Percentiles rank a stretch among this genome's conserved stretches.
phyloP scores from a whole-genome alignment of 1,140 invertebrate species.

The Lepidurus packardi region DNA sequence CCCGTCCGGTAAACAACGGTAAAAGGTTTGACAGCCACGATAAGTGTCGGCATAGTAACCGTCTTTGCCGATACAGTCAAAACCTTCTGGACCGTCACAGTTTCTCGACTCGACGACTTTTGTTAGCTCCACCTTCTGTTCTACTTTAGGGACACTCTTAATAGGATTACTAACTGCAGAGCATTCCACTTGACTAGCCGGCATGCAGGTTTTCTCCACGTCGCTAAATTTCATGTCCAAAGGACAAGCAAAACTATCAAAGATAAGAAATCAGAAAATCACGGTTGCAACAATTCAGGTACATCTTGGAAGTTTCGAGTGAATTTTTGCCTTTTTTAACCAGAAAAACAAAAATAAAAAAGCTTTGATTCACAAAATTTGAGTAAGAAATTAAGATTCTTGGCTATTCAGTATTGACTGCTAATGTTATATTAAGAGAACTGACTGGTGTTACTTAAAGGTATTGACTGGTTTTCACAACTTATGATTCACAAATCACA shows the following conservation, averaged over 20 bases:
- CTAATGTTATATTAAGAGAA: no score
- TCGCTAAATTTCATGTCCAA: constrained; percentile 24
- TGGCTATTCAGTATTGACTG: no score
- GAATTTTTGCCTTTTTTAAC: no score
- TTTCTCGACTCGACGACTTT: not conserved
- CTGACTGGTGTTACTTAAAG: no score
- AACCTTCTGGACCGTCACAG: not conserved
- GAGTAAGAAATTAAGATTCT: no score
- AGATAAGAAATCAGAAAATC: not conserved
- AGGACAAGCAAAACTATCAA: constrained; percentile 23
- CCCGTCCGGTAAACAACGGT: constrained; percentile 31
- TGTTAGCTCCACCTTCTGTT: not conserved
- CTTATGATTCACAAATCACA: no score
- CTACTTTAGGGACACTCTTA: not conserved
- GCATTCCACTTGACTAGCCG: constrained; percentile 15
- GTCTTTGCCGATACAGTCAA: constrained; percentile 30
- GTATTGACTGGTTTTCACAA: no score
- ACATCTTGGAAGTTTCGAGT: not conserved
- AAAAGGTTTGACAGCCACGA: constrained; percentile 25
- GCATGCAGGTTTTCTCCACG: constrained; percentile 17
- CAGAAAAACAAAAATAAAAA: no score
- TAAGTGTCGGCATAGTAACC: constrained; percentile 33
- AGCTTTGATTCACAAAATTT: no score
- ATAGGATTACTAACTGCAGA: not conserved
- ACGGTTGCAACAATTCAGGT: not conserved